A percentile compares a stretch with the other conserved stretches of the same genome.
Conservation (phyloP, 2,797 vertebrate species). For the Rhynchonycteris naso region DNA sequence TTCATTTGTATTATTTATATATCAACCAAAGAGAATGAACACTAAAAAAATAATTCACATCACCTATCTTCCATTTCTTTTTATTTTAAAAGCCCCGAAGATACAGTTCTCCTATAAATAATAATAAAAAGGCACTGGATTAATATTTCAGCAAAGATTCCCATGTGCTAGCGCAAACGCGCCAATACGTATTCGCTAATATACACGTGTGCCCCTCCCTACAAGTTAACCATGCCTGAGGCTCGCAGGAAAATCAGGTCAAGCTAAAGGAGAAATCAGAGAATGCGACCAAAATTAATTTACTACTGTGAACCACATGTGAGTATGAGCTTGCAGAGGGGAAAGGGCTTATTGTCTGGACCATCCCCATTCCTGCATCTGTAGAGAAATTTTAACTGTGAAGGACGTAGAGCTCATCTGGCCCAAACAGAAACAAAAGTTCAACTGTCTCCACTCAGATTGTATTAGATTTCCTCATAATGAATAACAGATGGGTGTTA, state of each 20-base stretch:
- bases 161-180: not conserved
- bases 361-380: not conserved
- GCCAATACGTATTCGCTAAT: slow-evolving; percentile 62
- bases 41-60: slow-evolving; percentile 77
- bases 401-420: not conserved
- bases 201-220: slow-evolving; percentile 65
- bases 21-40: slow-evolving; percentile 70
- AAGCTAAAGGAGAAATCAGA: slow-evolving; percentile 80
- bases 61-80: slow-evolving; percentile 73
- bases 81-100: slow-evolving; percentile 76
- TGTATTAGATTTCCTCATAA: slow-evolving; percentile 30
- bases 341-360: slow-evolving; percentile 49
- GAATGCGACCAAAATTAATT: slow-evolving; percentile 81
- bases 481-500: not conserved
- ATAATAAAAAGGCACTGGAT: slow-evolving; percentile 77
- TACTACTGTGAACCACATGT: slow-evolving; percentile 66
- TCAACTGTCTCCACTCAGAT: not conserved
- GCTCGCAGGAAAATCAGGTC: slow-evolving; percentile 81
- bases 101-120: slow-evolving; percentile 76
- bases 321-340: slow-evolving; percentile 64
- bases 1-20: slow-evolving; percentile 75
- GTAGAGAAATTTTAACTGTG: slow-evolving; percentile 20
- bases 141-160: slow-evolving; percentile 76
- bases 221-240: slow-evolving; percentile 79
- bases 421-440: not conserved